Percentiles rank a stretch among this genome's conserved stretches.
Evolutionary conservation across 2,113 vertebrate genomes (phyloP).

Genomic region (Vidua macroura): DNA sequence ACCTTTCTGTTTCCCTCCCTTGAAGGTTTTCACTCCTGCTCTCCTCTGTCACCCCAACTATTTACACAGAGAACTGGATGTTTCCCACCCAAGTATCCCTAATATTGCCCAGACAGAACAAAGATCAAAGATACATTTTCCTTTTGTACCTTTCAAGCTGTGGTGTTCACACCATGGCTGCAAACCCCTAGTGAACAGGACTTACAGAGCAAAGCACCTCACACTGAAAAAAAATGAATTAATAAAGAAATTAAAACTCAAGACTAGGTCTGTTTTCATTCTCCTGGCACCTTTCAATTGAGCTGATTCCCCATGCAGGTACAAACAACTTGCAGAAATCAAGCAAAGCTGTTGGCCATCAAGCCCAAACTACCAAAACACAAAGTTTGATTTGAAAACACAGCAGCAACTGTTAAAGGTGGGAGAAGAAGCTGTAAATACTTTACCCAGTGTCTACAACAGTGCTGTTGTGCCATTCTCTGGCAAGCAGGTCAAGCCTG

Average conservation of each 20-base stretch:
- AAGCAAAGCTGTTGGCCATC: not conserved
- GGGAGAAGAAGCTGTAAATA: constrained; percentile 12
- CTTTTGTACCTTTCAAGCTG: not conserved
- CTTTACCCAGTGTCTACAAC: not conserved
- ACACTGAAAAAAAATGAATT: not conserved
- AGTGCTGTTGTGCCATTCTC: not conserved
- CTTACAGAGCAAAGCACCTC: not conserved
- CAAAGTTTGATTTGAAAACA: constrained; percentile 21
- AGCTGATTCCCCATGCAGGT: not conserved
- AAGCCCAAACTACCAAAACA: not conserved
- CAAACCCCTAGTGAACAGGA: not conserved
- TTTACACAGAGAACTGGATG: not conserved
- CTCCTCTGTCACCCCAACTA: not conserved
- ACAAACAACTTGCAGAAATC: not conserved
- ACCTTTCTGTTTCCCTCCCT: not conserved
- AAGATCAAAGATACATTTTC: not conserved
- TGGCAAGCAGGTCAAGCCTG: not conserved
- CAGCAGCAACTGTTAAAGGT: not conserved
- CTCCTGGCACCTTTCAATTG: not conserved
- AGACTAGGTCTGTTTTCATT: not conserved
- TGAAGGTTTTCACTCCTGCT: not conserved
- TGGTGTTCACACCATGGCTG: not conserved
- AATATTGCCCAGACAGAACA: not conserved
- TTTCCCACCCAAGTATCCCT: not conserved
- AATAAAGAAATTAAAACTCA: not conserved